phyloP scores from a whole-genome alignment of 1,140 invertebrate genomes.

The Macrostomum lignano region DNA sequence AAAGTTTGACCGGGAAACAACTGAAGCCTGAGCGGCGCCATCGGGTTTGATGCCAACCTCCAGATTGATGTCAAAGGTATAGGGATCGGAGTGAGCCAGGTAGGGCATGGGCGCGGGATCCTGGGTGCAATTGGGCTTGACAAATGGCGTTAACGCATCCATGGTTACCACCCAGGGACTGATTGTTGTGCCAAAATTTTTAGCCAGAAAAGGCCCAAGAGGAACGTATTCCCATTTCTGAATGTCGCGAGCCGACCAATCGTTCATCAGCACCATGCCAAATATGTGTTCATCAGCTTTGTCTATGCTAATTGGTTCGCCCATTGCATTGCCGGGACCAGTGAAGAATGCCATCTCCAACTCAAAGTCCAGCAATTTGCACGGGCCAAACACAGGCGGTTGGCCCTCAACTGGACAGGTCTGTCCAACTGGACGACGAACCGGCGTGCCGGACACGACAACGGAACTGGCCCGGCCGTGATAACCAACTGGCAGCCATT shows the following conservation, averaged over 20 bases:
- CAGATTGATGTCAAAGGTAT: conserved; percentile 73
- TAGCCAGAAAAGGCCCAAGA: conserved; percentile 79
- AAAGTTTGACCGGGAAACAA: conserved; percentile 17
- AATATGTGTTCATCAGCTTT: conserved; percentile 75
- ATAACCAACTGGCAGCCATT: conserved; percentile 75
- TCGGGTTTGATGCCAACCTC: conserved; percentile 24
- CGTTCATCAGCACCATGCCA: conserved; percentile 90
- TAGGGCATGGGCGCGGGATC: conserved; percentile 62
- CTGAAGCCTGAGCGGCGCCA: conserved; percentile 8
- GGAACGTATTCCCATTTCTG: conserved; percentile 98
- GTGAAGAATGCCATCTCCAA: conserved; percentile 85
- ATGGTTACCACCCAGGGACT: conserved; percentile 91
- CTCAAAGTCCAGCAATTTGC: conserved; percentile 71
- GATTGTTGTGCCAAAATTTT: conserved; percentile 76
- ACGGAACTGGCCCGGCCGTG: conserved; percentile 82
- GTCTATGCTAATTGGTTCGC: conserved; percentile 48
- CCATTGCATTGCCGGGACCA: conserved; percentile 39
- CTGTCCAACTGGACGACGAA: conserved; percentile 63
- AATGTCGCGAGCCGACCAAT: conserved; percentile 85
- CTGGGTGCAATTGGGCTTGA: conserved; percentile 33
- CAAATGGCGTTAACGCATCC: conserved; percentile 64
- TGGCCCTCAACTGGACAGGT: conserved; percentile 47
- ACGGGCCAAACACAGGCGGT: conserved; percentile 55
- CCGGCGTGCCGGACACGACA: conserved; percentile 66
- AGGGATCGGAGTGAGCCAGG: conserved; percentile 47